Percentiles rank a stretch among this genome's conserved stretches.
Conservation (phyloP, 2,113 vertebrate genomes). For the Rhinichthys klamathensis region DNA sequence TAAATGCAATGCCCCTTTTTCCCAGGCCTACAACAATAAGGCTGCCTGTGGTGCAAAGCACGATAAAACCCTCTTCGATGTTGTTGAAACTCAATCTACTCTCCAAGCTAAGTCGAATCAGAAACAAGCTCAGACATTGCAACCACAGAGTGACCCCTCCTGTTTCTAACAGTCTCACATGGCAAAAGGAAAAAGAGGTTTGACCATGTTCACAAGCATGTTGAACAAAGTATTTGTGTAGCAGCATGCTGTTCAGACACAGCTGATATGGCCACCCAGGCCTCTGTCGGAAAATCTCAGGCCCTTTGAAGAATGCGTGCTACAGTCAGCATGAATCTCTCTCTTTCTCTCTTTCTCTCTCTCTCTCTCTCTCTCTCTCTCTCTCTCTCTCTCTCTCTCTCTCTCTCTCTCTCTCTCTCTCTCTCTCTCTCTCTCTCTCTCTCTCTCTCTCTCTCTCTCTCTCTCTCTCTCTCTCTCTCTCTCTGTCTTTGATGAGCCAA, state of each 20-base stretch:
- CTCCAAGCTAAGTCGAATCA: conserved; percentile 26
- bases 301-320: background rate
- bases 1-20: background rate
- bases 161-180: conserved; percentile 9
- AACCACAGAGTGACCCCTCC: background rate
- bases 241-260: conserved; percentile 11
- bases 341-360: background rate
- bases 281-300: background rate
- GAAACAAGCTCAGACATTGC: conserved; percentile 17
- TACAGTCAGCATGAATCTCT: conserved; percentile 18
- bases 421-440: background rate
- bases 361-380: too few species aligned
- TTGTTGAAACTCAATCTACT: background rate
- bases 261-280: background rate
- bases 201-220: conserved; percentile 22
- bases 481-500: conserved; percentile 2
- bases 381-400: background rate
- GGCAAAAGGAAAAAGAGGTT: background rate
- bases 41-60: background rate
- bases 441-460: background rate
- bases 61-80: conserved; percentile 1
- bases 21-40: background rate
- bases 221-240: conserved; percentile 20
- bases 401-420: too few species aligned
- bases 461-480: background rate